Evolutionary conservation across 2,888 invertebrate genomes (phyloP), one percentile per base, ranked within the genome.

Genomic region (Aphidoletes aphidimyza): DNA sequence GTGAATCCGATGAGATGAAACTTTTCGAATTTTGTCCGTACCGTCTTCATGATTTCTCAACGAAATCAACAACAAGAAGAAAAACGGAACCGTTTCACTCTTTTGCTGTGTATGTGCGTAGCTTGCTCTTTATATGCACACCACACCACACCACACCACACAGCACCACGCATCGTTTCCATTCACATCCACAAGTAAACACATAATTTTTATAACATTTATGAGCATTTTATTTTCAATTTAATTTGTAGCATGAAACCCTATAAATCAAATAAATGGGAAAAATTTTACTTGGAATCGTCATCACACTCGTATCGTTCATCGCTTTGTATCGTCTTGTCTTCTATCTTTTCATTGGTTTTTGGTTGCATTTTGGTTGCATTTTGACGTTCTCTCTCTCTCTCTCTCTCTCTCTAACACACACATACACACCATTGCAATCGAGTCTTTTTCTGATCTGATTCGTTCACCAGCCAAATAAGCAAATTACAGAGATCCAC

Each of bases 211-310:
- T 83, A 26, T 83, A 83, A 83, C 83, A 83, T 83, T 83, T 83
- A 83, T 83, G 39, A 83, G 45, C 83, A 83, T 83, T 83, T 83
- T 83, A 83, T 83, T 83, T 83, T 39, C 83, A 83, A 39, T 83
- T 83, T 83, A 42, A 83, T 83, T 83, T 83, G 83, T 83, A 39
- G 39, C 83, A 83, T 83, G 42, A 83, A 45, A 83, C 45, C 37
- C 45, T 83, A 83, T 83, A 83, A 83, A 83, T 83, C 83, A 83
- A 45, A 45, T 83, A 83, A 83, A 83, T 83, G 83, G 83, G 39
- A 45, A 45, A 42, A 83, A 83, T 39, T 81, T 42, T 83, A 30
- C 83, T 83, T 83, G 42, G 30, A 39, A 45, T 42, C 42, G 83
- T 83, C 83, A 83, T 45, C 83, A 45, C 45, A 26, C 37, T 22